These are phyloP conservation scores for Microctonus aethiopoides DNA, from an alignment of 2,888 invertebrate species.

Conservation along the genomic window DNA sequence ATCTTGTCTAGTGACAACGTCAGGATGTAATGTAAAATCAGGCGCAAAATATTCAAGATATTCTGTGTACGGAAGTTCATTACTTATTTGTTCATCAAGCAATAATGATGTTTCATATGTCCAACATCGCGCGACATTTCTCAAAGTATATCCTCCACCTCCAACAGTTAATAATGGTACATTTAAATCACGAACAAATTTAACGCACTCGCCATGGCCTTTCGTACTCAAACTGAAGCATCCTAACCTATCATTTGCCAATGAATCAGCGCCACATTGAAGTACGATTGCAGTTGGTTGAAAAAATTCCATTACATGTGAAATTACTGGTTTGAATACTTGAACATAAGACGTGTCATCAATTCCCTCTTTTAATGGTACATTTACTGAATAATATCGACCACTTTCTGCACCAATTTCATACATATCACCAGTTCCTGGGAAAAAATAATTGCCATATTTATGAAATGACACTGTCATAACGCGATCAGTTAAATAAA, in stretches of 20 bases:
- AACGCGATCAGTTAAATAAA: conserved; percentile 95
- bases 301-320: conserved; percentile 95
- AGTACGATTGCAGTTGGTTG: conserved; percentile 96
- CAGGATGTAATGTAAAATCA: conserved; percentile 95
- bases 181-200: conserved; percentile 91
- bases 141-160: conserved; percentile 87
- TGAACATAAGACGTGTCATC: conserved; percentile 92
- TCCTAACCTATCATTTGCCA: conserved; percentile 94
- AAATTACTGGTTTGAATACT: conserved; percentile 94
- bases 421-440: conserved; percentile 99
- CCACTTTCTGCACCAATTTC: conserved; percentile 97
- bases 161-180: conserved; percentile 92
- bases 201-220: conserved; percentile 98
- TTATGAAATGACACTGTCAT: conserved; percentile 99
- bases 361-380: conserved; percentile 97
- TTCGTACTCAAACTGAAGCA: conserved; percentile 96
- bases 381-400: conserved; percentile 96
- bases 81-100: conserved; percentile 91
- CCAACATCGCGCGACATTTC: conserved; percentile 99
- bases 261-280: conserved; percentile 98
- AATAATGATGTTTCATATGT: conserved; percentile 97
- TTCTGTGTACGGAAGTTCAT: conserved; percentile 95
- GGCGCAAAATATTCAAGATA: conserved; percentile 98
- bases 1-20: conserved; percentile 85
- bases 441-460: conserved; percentile 97